Evolutionary conservation across 2,113 vertebrate genomes (phyloP), one percentile per base, ranked within the genome.

Genomic region (Neomonachus schauinslandi): DNA sequence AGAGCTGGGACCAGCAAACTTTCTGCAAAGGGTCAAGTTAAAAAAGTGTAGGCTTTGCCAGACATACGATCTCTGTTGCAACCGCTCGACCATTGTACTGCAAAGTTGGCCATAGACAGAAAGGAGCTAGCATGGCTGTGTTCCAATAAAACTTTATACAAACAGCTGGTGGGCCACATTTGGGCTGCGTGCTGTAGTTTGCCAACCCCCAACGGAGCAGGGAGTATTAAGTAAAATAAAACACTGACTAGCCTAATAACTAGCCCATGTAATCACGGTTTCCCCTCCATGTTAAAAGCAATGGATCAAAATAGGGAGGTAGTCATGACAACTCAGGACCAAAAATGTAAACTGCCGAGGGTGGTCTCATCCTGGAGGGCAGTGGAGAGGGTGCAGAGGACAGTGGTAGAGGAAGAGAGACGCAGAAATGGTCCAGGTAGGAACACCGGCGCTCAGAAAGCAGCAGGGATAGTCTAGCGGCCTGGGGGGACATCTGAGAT

Each of bases 391-490:
- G 42, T 21, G 4, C 13, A 5, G 33, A 36, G 42, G 26, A 31
- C 1, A 5, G 39, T 0, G 53, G 51, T 10, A 71, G 33, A 61
- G 26, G n/a, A 0, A 16, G 19, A 24, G 19, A 24, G 19, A 24
- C 3, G 15, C 6, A 63, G 65, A 71, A 51, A 5, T 1, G 6
- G 42, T 63, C 18, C 28, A 51, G 28, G 76, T 7, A 46, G 76
- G 76, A 28, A 36, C 0, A 0, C 31, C 14, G 28, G 28, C 0
- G 2, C 22, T 53, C 57, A 84, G 69, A 61, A n/a, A 57, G 33
- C 21, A 51, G 5, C 72, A 15, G 39, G 46, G 10, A 74, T 15
- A 33, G 24, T 22, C 67, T 14, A 33, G 22, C 19, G 22, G 36
- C 57, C 28, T 16, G 22, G 69, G 10, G 24, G 61, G 79, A 28